A percentile compares a stretch with the other conserved stretches of the same genome.
These are phyloP conservation scores for Phacellophora camtschatica DNA, from an alignment of 30 jellyfish, hydroid and myxozoan species.

Conservation along the genomic window DNA sequence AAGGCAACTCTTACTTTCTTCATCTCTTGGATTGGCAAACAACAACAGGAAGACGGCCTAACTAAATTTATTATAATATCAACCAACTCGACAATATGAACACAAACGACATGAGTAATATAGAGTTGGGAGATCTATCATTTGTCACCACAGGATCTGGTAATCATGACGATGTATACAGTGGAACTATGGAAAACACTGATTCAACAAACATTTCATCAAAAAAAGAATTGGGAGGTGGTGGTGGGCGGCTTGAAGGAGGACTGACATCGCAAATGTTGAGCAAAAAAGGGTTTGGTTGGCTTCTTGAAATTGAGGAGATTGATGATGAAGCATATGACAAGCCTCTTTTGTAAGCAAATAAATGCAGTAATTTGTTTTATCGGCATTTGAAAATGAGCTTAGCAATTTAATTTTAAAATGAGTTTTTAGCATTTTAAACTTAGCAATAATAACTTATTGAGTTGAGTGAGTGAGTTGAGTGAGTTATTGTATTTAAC, in stretches of 20 bases:
- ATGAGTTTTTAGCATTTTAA: no score
- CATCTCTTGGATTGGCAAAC: no score
- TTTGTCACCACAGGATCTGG: constrained; percentile 48
- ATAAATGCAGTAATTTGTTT: not conserved
- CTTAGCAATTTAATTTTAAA: not conserved
- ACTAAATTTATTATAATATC: no score
- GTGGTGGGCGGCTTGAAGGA: not conserved
- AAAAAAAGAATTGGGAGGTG: not conserved
- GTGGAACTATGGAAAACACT: constrained; percentile 61
- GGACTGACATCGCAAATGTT: constrained; percentile 53
- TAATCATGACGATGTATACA: constrained; percentile 17
- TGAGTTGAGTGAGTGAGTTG: no score
- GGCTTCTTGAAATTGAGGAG: constrained; percentile 92
- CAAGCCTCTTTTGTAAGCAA: constrained; percentile 83
- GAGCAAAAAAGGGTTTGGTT: constrained; percentile 80
- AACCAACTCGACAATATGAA: no score
- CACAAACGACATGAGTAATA: constrained; percentile 13
- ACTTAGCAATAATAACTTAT: no score
- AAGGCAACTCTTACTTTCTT: no score
- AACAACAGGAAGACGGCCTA: no score
- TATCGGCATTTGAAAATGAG: not conserved
- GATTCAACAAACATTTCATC: not conserved
- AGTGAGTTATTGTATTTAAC: no score
- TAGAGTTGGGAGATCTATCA: constrained; percentile 67
- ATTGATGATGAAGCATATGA: constrained; percentile 76